Conservation (phyloP, 2,113 vertebrate genomes). For the Catagonus wagneri region DNA sequence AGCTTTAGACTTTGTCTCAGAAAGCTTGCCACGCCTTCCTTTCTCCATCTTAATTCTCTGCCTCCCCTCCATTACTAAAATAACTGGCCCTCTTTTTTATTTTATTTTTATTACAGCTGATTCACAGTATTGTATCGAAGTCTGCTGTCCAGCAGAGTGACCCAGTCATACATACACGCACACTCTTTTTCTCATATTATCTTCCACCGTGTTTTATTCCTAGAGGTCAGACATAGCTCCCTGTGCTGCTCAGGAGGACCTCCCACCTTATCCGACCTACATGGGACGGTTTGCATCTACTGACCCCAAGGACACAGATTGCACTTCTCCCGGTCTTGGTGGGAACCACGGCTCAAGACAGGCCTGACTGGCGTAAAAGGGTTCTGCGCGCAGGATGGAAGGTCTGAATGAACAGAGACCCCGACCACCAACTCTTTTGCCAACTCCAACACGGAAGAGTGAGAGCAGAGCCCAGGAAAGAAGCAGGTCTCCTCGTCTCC, state of each 20-base stretch:
- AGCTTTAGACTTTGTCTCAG: background rate
- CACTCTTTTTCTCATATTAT: no score
- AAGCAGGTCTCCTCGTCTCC: background rate
- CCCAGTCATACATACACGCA: no score
- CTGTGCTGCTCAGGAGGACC: background rate
- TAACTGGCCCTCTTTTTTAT: background rate
- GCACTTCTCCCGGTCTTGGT: background rate
- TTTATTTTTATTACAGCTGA: no score
- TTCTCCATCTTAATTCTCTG: background rate
- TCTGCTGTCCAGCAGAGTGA: no score
- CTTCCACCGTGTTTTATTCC: no score
- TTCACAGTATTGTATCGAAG: no score
- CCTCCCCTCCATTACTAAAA: background rate
- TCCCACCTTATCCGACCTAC: no score
- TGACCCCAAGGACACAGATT: background rate
- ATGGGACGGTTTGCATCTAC: no score
- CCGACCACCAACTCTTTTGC: no score
- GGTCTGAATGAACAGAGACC: background rate
- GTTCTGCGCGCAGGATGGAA: background rate
- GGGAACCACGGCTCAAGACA: background rate
- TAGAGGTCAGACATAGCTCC: no score
- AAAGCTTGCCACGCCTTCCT: background rate
- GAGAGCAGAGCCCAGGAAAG: accelerated
- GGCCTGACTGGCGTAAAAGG: background rate
- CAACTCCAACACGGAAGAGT: background rate